phyloP scores from a whole-genome alignment of 2,797 vertebrate species.

The Fratercula arctica region DNA sequence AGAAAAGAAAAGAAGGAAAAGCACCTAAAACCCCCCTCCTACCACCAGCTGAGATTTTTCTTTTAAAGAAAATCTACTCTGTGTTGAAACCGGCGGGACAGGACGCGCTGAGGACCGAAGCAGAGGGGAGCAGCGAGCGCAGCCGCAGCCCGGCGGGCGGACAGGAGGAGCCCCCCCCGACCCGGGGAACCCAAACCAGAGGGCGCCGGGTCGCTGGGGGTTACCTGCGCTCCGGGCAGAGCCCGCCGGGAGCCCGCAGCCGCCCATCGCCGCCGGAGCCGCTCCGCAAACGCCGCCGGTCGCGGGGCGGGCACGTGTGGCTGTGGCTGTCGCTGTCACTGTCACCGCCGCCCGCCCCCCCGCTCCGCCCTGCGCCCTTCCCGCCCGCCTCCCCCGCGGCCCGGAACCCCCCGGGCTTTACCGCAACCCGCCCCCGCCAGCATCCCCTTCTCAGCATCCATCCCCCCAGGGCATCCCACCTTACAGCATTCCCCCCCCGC shows the following conservation, averaged over 20 bases:
- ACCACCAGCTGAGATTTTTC: no score
- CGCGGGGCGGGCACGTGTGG: background rate
- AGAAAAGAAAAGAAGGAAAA: no score
- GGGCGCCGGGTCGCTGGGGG: background rate
- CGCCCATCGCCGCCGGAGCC: background rate
- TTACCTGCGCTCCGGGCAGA: background rate
- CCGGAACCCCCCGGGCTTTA: background rate
- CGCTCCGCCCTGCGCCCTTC: background rate
- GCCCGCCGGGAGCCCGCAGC: background rate
- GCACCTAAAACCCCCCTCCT: background rate
- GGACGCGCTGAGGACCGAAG: background rate
- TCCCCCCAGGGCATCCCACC: background rate
- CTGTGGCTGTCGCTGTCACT: background rate
- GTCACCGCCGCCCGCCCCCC: background rate
- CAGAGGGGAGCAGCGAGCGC: background rate
- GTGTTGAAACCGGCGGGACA: background rate
- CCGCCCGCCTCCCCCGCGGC: background rate
- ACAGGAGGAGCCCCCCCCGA: background rate
- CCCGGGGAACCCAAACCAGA: no score
- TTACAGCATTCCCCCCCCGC: background rate
- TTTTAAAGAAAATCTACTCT: fast-evolving
- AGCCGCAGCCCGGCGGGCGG: background rate
- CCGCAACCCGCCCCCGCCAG: background rate
- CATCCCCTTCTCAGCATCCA: background rate
- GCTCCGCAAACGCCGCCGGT: background rate